Evolutionary conservation across 2,888 invertebrate genomes (phyloP), one percentile per base, ranked within the genome.

Genomic region (Hylaea fasciaria): DNA sequence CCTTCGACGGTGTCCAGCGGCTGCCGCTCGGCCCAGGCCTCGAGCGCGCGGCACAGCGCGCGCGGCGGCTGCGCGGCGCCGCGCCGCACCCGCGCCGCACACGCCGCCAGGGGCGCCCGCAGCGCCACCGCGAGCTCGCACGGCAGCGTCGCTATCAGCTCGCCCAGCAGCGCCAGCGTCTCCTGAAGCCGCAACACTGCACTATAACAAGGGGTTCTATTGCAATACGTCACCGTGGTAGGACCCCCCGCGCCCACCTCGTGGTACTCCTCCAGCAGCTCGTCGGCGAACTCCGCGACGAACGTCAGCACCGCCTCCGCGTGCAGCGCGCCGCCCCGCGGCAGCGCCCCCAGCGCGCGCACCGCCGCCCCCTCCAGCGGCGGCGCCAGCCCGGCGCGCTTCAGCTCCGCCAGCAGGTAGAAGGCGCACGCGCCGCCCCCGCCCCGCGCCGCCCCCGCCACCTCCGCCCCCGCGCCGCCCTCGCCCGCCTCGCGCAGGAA

Each of bases 1-100:
- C 56, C 56, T 4, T 49, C 37, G 10, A 55, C n/a, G n/a, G 22
- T 14, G 0, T 2, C 8, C 10, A 55, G 41, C 16, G 32, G 40
- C 35, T 39, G 43, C 35, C 28, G 0, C 5, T 37, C 28, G 0
- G 44, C 12, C 49, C 49, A 49, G 28, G 49, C 39, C 12, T 39
- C 49, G 12, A 49, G 44, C 12, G 37, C 14, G 11, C 32, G 32
- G 39, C 11, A 39, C 47, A 11, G 40, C 7, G 13, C 17, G 10
- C 12, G 39, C 13, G 29, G 37, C 7, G 8, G 1, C 13, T 22
- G 37, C 11, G 49, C 37, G 49, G 22, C 11, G 37, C 16, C 8
- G 39, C 13, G n/a, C 44, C 28, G 37, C 13, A 13, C 46, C 14
- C 13, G 5, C 46, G 35, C 28, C 46, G 29, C 46, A 32, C 47